A percentile compares a stretch with the other conserved stretches of the same genome.
phyloP scores from a whole-genome alignment of 2,888 invertebrate species.

The Strigamia crassipes region DNA sequence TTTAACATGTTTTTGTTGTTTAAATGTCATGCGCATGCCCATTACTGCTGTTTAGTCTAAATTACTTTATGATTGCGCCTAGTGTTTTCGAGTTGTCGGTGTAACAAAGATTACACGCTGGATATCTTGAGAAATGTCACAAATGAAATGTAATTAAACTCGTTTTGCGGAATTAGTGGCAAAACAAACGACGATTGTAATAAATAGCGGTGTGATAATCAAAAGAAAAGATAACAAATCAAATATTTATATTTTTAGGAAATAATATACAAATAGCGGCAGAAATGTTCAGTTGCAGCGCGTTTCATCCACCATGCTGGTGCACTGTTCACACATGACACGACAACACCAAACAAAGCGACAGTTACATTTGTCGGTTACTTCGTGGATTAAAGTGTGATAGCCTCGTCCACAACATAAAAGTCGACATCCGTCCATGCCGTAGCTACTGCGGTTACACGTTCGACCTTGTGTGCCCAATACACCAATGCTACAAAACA shows the following conservation, averaged over 20 bases:
- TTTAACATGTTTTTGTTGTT: too few species aligned
- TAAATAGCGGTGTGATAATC: not conserved
- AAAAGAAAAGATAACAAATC: not conserved
- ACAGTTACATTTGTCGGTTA: constrained; percentile 85
- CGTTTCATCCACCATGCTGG: constrained; percentile 78
- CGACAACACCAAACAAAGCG: constrained; percentile 90
- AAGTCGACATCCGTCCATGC: constrained; percentile 82
- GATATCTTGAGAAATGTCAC: not conserved
- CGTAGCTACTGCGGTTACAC: constrained; percentile 82
- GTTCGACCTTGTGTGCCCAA: constrained; percentile 80
- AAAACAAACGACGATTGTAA: not conserved
- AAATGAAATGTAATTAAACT: not conserved
- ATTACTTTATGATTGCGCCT: too few species aligned
- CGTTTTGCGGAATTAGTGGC: not conserved
- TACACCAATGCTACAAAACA: constrained; percentile 70
- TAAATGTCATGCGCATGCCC: too few species aligned
- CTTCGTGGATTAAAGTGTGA: constrained; percentile 79
- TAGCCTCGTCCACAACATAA: constrained; percentile 88
- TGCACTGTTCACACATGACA: constrained; percentile 82
- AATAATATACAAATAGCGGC: not conserved
- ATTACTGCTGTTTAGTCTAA: too few species aligned
- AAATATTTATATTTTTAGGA: not conserved
- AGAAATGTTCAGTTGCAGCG: constrained; percentile 77
- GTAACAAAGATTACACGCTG: too few species aligned
- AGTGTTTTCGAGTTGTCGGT: not conserved